Evolutionary conservation across 2,888 invertebrate species (phyloP), one percentile per base, ranked within the genome.

Genomic region (Rhingia campestris): DNA sequence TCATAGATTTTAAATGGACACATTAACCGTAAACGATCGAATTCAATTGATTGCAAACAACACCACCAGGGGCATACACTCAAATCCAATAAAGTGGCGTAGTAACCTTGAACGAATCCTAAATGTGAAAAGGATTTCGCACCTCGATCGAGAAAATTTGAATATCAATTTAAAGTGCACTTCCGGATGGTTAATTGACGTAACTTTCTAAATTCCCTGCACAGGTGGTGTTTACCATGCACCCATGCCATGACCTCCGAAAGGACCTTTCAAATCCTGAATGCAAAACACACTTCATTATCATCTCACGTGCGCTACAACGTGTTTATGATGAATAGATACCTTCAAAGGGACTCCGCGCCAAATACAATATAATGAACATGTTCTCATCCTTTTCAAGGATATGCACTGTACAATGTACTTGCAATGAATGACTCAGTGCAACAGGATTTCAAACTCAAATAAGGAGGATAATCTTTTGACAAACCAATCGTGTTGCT

Each of bases 401-500:
- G 81, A 64, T 76, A 49, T 64, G 14, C 51, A 53, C 43, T 35
- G n/a, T 45, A 30, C 10, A 33, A 37, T 47, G 12, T 7, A 14
- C 59, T 79, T 67, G 59, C 61, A 61, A 14, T 81, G 81, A 81
- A 54, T 73, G 53, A 59, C 33, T 49, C 56, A 72, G 72, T 70
- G 22, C 56, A 76, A 7, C 56, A 61, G 67, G 56, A 63, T 64
- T 77, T 66, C 30, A 59, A 54, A 53, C 51, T 39, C 67, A 63
- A 67, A 63, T 69, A 54, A 80, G 80, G 10, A 64, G 79, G 79
- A 84, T 84, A 69, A 84, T 84, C 82, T 64, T 30, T 14, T 61
- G 79, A 79, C 82, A 79, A 84, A 53, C 79, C 79, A 84, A 84
- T 84, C 74, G 79, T 69, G 72, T 54, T 67, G 51, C 43, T 58